These are phyloP conservation scores for Calonectris borealis DNA, from an alignment of 2,113 vertebrate genomes.

Conservation along the genomic window DNA sequence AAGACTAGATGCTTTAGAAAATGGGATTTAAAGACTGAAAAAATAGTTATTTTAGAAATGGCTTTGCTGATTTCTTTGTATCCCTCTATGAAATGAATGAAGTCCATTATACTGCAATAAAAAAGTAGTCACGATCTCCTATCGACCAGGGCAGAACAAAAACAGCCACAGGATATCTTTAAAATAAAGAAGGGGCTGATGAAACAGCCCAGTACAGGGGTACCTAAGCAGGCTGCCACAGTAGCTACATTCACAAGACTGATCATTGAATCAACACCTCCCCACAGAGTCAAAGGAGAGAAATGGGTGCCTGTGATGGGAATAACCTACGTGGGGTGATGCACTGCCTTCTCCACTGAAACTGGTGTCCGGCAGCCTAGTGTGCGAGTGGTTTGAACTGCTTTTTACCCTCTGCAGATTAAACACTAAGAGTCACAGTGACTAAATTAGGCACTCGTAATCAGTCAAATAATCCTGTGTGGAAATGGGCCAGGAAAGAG, in stretches of 20 bases:
- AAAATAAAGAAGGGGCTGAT: neutral
- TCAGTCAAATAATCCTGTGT: slow-evolving; percentile 45
- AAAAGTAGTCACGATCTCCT: neutral
- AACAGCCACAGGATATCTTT: neutral
- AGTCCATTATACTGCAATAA: neutral
- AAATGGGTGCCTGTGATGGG: neutral
- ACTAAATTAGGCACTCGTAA: slow-evolving; percentile 22
- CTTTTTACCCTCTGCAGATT: slow-evolving; percentile 20
- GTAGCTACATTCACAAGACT: neutral
- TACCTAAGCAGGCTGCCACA: neutral
- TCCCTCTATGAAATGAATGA: neutral
- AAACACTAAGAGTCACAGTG: neutral
- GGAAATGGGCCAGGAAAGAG: slow-evolving; percentile 54
- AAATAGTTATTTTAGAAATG: neutral
- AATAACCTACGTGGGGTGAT: neutral
- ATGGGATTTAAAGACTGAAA: neutral
- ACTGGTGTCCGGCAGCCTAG: neutral
- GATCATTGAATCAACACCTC: neutral
- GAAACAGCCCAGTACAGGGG: neutral
- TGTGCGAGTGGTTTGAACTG: neutral
- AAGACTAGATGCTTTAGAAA: neutral
- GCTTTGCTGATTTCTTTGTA: neutral
- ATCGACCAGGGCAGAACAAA: neutral
- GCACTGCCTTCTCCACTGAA: neutral
- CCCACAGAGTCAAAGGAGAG: neutral